phyloP scores from a whole-genome alignment of 2,888 invertebrate species.

The Horisme vitalbata region DNA sequence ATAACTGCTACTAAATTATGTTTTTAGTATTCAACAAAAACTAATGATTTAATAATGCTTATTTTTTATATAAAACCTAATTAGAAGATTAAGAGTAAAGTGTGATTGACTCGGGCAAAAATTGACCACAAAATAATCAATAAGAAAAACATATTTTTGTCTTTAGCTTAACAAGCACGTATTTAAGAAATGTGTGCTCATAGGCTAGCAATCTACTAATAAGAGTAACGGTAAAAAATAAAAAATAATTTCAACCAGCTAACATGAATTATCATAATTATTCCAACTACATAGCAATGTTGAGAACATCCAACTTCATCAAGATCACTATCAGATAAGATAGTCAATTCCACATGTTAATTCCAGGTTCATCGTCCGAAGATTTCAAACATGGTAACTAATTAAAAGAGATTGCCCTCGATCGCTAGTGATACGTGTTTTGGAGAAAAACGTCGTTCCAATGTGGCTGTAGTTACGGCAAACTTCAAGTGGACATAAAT shows the following conservation, averaged over 20 bases:
- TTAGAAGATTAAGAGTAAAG: too few species aligned
- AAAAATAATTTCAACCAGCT: slow-evolving; percentile 1
- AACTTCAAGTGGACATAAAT: slow-evolving; percentile 82
- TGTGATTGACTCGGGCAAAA: too few species aligned
- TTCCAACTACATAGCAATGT: slow-evolving; percentile 3
- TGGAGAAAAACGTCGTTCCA: slow-evolving; percentile 57
- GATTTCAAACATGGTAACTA: slow-evolving; percentile 41
- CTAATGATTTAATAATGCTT: too few species aligned
- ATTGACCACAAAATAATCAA: too few species aligned
- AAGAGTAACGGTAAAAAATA: neutral
- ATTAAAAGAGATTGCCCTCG: slow-evolving; percentile 49
- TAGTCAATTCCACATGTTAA: slow-evolving; percentile 15
- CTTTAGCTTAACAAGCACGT: too few species aligned
- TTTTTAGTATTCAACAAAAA: too few species aligned
- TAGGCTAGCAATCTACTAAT: too few species aligned
- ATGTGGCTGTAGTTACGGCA: slow-evolving; percentile 64
- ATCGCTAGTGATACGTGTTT: slow-evolving; percentile 54
- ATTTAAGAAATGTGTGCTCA: too few species aligned
- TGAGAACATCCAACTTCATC: neutral
- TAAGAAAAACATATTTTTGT: too few species aligned
- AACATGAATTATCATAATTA: slow-evolving; percentile 10
- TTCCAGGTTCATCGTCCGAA: slow-evolving; percentile 27
- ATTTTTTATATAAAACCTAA: too few species aligned
- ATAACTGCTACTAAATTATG: too few species aligned
- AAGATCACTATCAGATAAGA: slow-evolving; percentile 19